A percentile compares a stretch with the other conserved stretches of the same genome.
Conservation (phyloP, 2,797 vertebrate genomes). For the Streptopelia turtur region DNA sequence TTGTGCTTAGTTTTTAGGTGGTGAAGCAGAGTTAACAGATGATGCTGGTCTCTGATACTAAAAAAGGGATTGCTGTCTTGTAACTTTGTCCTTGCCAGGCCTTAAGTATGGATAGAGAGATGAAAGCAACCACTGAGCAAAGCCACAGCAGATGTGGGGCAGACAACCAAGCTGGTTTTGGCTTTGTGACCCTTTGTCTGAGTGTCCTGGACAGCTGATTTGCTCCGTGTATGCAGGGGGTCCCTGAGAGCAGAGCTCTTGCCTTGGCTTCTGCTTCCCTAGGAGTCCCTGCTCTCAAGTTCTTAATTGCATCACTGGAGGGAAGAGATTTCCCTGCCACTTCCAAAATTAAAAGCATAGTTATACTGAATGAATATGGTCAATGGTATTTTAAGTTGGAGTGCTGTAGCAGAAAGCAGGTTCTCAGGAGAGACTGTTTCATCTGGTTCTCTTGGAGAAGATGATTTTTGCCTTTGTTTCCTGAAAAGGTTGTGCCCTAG, state of each 20-base stretch:
- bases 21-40: not conserved
- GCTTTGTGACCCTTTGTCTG: not conserved
- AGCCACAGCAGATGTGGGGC: not conserved
- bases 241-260: not conserved
- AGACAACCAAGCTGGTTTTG: not conserved
- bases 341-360: not conserved
- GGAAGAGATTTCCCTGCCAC: not conserved
- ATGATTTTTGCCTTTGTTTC: not conserved
- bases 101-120: not conserved
- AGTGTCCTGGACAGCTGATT: not conserved
- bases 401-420: accelerated
- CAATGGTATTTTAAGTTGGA: not conserved
- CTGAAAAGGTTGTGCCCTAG: not conserved
- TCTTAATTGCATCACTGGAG: not conserved
- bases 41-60: not conserved
- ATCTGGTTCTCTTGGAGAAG: not conserved
- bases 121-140: not conserved
- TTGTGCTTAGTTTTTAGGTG: not conserved
- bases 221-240: not conserved
- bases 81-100: constrained; percentile 16
- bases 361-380: not conserved
- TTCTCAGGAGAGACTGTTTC: not conserved
- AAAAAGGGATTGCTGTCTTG: not conserved
- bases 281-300: not conserved
- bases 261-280: not conserved